Evolutionary conservation across 2,113 vertebrate genomes (phyloP).

Genomic region (Sinosuthora webbiana): DNA sequence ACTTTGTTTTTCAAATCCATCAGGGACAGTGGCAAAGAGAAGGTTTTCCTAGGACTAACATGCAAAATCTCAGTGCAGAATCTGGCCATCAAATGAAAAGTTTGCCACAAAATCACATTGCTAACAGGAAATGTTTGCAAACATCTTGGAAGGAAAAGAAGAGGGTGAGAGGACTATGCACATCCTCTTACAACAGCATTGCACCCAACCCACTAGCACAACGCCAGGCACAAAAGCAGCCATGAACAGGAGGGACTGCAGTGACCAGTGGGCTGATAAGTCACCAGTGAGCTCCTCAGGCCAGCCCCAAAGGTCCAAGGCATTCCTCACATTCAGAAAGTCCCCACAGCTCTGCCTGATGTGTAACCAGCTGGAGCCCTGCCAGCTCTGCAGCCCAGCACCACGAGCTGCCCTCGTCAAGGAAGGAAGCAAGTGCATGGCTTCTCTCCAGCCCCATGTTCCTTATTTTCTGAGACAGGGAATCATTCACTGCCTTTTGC

Average conservation of each 20-base stretch:
- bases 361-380: neutral
- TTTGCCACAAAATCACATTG: neutral
- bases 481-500: neutral
- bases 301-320: neutral
- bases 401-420: neutral
- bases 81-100: neutral
- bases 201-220: neutral
- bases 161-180: neutral
- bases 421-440: neutral
- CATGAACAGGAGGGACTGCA: neutral
- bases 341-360: neutral
- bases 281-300: neutral
- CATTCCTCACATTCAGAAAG: neutral
- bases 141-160: neutral
- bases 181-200: neutral
- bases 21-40: neutral
- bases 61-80: neutral
- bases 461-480: neutral
- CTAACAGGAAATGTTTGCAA: neutral
- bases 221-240: neutral
- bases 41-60: neutral
- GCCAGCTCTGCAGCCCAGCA: neutral
- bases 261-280: neutral
- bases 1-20: neutral
- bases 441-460: neutral